Percentiles rank a stretch among this genome's conserved stretches.
Evolutionary conservation across 2,113 vertebrate species (phyloP).

Genomic region (Podilymbus podiceps): DNA sequence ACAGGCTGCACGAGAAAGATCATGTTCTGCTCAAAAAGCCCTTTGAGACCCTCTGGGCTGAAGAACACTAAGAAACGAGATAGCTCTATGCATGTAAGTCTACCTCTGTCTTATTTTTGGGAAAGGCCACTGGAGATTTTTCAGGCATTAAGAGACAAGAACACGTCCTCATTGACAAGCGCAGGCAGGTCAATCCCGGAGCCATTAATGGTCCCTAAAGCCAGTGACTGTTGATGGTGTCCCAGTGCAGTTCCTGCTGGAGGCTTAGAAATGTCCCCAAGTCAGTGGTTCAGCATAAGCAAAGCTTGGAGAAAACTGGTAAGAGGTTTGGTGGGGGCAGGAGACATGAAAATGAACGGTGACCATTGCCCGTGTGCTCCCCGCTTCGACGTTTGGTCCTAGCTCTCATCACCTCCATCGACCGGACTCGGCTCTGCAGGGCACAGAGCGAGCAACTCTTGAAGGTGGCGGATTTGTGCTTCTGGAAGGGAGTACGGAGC

Average conservation of each 20-base stretch:
- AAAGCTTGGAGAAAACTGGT: not conserved
- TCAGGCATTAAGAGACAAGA: not conserved
- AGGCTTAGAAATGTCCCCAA: not conserved
- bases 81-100: not conserved
- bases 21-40: not conserved
- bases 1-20: not conserved
- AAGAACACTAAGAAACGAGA: not conserved
- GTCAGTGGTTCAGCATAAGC: not conserved
- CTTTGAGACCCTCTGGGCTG: conserved; percentile 8
- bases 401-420: not conserved
- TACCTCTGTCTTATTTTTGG: not conserved
- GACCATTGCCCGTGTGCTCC: not conserved
- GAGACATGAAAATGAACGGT: not conserved
- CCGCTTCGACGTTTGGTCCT: not conserved
- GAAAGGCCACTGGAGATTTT: not conserved
- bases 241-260: not conserved
- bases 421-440: not conserved
- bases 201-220: not conserved
- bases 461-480: not conserved
- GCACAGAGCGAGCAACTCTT: not conserved
- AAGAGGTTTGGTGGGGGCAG: not conserved
- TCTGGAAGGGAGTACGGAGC: conserved; percentile 5
- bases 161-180: accelerated
- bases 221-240: not conserved
- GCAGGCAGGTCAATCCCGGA: not conserved